Conservation (phyloP, 2,113 vertebrate species). For the Hippocampus zosterae region DNA sequence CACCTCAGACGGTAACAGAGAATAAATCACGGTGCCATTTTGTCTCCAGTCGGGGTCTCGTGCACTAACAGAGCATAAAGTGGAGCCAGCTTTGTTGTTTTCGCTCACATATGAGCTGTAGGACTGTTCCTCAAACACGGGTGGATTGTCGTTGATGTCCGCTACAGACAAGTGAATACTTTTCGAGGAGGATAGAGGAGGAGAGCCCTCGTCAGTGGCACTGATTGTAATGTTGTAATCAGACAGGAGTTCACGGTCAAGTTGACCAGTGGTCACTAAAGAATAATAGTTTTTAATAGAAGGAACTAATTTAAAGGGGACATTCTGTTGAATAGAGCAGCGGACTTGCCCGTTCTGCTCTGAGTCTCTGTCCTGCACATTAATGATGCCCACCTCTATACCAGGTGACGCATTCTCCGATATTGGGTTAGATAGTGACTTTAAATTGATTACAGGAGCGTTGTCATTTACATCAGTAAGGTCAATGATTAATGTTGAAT, state of each 20-base stretch:
- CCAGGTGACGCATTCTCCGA: constrained; percentile 60
- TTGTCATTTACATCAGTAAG: constrained; percentile 77
- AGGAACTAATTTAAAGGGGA: constrained; percentile 51
- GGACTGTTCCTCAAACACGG: constrained; percentile 50
- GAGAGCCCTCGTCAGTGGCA: constrained; percentile 57
- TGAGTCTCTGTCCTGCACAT: constrained; percentile 62
- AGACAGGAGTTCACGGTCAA: constrained; percentile 54
- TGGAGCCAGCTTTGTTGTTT: constrained; percentile 52
- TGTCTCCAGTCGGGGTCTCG: constrained; percentile 60
- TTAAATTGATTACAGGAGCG: constrained; percentile 64
- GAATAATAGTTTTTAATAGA: constrained; percentile 61
- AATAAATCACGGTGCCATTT: constrained; percentile 68
- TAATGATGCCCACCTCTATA: constrained; percentile 65
- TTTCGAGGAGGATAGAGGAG: constrained; percentile 48
- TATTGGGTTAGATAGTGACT: constrained; percentile 61
- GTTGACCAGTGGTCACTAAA: constrained; percentile 39
- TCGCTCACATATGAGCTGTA: constrained; percentile 50
- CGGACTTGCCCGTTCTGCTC: constrained; percentile 48
- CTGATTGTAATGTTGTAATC: constrained; percentile 59
- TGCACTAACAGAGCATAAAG: constrained; percentile 48
- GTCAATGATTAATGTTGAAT: constrained; percentile 60
- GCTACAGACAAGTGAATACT: constrained; percentile 43
- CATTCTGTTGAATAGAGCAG: constrained; percentile 47
- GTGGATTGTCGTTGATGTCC: constrained; percentile 60
- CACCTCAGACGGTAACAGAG: constrained; percentile 56